Percentiles rank a stretch among this genome's conserved stretches.
Conservation (phyloP, 2,888 invertebrate species). For the Orgyia antiqua region DNA sequence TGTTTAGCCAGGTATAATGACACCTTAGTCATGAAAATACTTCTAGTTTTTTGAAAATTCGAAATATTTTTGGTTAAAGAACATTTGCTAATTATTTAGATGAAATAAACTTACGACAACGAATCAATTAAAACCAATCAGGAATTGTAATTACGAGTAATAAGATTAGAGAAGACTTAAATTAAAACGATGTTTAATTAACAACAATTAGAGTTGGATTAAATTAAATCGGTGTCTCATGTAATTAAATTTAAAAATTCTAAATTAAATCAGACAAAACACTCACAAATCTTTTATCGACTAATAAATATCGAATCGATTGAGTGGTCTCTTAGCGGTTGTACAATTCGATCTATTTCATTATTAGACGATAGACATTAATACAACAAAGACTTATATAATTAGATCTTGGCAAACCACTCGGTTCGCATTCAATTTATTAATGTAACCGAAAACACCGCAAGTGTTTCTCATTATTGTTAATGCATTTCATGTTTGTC, state of each 20-base stretch:
- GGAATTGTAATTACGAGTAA: too few species aligned
- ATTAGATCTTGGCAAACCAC: slow-evolving; percentile 60
- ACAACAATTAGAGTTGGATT: too few species aligned
- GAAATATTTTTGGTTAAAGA: too few species aligned
- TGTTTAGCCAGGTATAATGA: too few species aligned
- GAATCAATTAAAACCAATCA: too few species aligned
- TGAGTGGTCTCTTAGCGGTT: slow-evolving; percentile 23
- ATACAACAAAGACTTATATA: slow-evolving; percentile 55
- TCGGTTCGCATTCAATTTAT: slow-evolving; percentile 43
- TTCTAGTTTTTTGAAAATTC: too few species aligned
- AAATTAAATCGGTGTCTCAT: neutral
- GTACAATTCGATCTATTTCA: slow-evolving; percentile 31
- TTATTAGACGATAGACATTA: slow-evolving; percentile 17
- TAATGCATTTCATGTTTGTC: slow-evolving; percentile 8
- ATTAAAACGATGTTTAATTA: too few species aligned
- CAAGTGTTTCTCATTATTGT: slow-evolving; percentile 17
- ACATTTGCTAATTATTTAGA: too few species aligned
- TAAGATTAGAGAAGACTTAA: too few species aligned
- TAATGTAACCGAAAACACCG: slow-evolving; percentile 29
- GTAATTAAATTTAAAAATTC: neutral
- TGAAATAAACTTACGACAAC: too few species aligned
- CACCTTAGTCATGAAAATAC: too few species aligned
- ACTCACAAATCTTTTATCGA: slow-evolving; percentile 17
- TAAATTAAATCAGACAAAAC: neutral
- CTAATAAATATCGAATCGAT: slow-evolving; percentile 18